Percentiles rank a stretch among this genome's conserved stretches.
Conservation (phyloP, 2,888 invertebrate species). For the Hedya salicella region DNA sequence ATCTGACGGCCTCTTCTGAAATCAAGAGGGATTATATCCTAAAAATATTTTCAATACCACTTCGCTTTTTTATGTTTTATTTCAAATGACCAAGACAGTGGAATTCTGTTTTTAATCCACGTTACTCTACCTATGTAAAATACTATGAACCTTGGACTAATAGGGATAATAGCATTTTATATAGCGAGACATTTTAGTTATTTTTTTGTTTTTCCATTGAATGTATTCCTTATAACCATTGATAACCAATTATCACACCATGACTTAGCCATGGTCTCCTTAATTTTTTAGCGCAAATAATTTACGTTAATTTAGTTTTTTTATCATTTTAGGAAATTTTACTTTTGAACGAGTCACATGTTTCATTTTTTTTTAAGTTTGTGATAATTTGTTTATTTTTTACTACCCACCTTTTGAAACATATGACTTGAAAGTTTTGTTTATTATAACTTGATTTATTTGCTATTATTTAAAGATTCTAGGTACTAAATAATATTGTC, state of each 20-base stretch:
- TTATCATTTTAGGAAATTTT: too few species aligned
- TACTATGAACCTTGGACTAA: too few species aligned
- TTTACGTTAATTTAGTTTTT: too few species aligned
- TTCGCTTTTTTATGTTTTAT: neutral
- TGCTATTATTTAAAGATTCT: slow-evolving; percentile 13
- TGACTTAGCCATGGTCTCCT: neutral
- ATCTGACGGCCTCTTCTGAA: too few species aligned
- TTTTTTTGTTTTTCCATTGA: too few species aligned
- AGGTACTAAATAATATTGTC: slow-evolving; percentile 35
- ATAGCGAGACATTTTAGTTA: too few species aligned
- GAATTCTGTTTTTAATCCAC: too few species aligned
- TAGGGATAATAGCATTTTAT: too few species aligned
- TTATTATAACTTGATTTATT: neutral
- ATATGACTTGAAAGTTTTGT: slow-evolving; percentile 22
- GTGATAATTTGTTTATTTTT: slow-evolving; percentile 38
- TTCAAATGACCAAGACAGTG: neutral
- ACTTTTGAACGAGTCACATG: slow-evolving; percentile 23
- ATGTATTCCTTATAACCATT: too few species aligned
- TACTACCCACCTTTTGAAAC: slow-evolving; percentile 39
- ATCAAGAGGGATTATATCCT: neutral
- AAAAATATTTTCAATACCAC: neutral
- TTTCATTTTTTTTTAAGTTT: slow-evolving; percentile 36
- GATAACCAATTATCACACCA: too few species aligned
- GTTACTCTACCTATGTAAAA: too few species aligned
- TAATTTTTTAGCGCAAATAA: neutral